Evolutionary conservation across 2,113 vertebrate species (phyloP), one percentile per base, ranked within the genome.

Genomic region (Gymnorhina tibicen): DNA sequence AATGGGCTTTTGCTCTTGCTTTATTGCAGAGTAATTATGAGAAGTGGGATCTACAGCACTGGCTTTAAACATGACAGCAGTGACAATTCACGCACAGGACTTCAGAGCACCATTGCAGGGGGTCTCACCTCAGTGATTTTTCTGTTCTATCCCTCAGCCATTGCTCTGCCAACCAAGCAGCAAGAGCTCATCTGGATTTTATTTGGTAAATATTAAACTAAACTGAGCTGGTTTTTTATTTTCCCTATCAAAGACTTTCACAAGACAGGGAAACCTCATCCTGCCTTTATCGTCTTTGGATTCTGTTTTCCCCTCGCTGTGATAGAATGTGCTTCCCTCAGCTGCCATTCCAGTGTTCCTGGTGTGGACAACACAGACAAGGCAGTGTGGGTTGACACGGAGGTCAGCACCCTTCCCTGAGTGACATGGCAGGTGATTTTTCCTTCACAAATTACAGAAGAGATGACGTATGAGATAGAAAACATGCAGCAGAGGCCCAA

Each of bases 21-120:
- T 93, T 95, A 77, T 63, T 83, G 72, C 63, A 91, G 55, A 67
- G 75, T n/a, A 90, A 86, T 95, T 90, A 63, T 42, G 91, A 79
- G 55, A 46, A 76, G 27, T 37, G 30, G 39, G 37, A 76, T 60
- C 32, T 50, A 7, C 55, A 35, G 14, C 21, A 21, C 23, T 63
- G 89, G 59, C 50, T 93, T 85, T 62, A 74, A 83, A 59, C 22
- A 11, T 20, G 55, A 17, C 52, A 94, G 32, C 23, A 42, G 41
- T 28, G 70, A 44, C 32, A 77, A 85, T 85, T 85, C 46, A 58
- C 22, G 42, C 3, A 26, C 37, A 76, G 35, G 75, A 73, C 59
- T 50, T 72, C 30, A 41, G 69, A 91, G 53, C 37, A 35, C 26
- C 68, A 59, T 37, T 11, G 1, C 47, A 37, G 16, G 23, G 5